Percentiles rank a stretch among this genome's conserved stretches.
These are phyloP conservation scores for Meloidogyne exigua DNA, from an alignment of 1,140 invertebrate species.

Conservation along the genomic window DNA sequence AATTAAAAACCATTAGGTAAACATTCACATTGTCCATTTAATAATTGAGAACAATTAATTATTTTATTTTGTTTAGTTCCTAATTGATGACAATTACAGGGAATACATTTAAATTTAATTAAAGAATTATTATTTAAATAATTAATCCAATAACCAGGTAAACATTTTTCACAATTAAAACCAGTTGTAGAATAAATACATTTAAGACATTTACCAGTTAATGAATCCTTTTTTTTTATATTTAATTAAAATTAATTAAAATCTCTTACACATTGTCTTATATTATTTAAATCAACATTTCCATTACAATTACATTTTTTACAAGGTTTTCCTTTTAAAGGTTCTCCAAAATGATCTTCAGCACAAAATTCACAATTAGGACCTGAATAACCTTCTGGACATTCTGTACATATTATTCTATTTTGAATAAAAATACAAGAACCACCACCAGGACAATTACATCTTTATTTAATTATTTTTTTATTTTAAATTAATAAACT, in stretches of 20 bases:
- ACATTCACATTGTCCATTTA: constrained; percentile 81
- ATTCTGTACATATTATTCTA: constrained; percentile 85
- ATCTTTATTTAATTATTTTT: not conserved
- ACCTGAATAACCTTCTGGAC: constrained; percentile 85
- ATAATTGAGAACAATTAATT: constrained; percentile 75
- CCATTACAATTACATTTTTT: constrained; percentile 85
- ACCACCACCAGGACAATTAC: constrained; percentile 89
- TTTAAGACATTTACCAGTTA: constrained; percentile 88
- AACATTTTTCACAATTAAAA: constrained; percentile 78
- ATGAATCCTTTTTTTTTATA: constrained; percentile 69
- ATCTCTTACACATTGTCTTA: constrained; percentile 77
- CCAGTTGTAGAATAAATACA: constrained; percentile 94
- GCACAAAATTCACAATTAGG: constrained; percentile 80
- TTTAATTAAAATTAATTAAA: not conserved
- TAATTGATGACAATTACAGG: constrained; percentile 72
- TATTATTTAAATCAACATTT: constrained; percentile 89
- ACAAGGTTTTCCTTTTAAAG: constrained; percentile 74
- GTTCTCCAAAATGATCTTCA: constrained; percentile 88
- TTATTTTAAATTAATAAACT: too few relatives aligned
- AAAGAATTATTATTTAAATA: constrained; percentile 42
- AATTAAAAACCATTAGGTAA: constrained; percentile 71
- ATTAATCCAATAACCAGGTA: constrained; percentile 72
- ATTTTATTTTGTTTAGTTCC: constrained; percentile 71
- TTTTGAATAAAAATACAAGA: constrained; percentile 84
- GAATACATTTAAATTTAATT: constrained; percentile 37